Evolutionary conservation across 2,888 invertebrate genomes (phyloP).

Genomic region (Lymantria dispar): DNA sequence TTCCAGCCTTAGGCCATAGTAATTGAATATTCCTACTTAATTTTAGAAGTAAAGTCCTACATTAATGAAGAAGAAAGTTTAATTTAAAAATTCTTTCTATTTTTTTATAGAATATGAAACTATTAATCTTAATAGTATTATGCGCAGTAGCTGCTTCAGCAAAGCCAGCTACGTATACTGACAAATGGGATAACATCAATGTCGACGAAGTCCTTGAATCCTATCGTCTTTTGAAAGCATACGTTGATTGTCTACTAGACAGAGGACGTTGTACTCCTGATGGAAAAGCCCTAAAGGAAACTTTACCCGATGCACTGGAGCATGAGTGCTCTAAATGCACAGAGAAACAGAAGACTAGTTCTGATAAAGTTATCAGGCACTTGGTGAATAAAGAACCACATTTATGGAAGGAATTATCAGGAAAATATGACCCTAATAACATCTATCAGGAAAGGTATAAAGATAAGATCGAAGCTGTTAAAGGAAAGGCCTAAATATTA

Average conservation of each 20-base stretch:
- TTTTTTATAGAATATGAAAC: slow-evolving; percentile 58
- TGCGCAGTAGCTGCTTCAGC: slow-evolving; percentile 57
- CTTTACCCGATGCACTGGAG: slow-evolving; percentile 87
- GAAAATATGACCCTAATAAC: slow-evolving; percentile 87
- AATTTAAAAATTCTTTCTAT: background rate
- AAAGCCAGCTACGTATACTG: slow-evolving; percentile 81
- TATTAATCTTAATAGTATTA: slow-evolving; percentile 57
- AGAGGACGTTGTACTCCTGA: slow-evolving; percentile 86
- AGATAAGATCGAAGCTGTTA: slow-evolving; percentile 60
- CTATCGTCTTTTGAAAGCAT: slow-evolving; percentile 85
- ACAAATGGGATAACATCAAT: slow-evolving; percentile 87
- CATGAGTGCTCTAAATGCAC: slow-evolving; percentile 88
- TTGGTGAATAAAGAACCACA: slow-evolving; percentile 86
- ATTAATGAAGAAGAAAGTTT: too few relatives aligned
- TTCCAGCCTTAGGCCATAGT: too few relatives aligned
- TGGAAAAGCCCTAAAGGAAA: slow-evolving; percentile 81
- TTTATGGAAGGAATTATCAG: slow-evolving; percentile 85
- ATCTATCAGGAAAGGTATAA: slow-evolving; percentile 86
- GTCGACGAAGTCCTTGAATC: slow-evolving; percentile 86
- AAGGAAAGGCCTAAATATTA: slow-evolving; percentile 18
- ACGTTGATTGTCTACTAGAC: slow-evolving; percentile 86
- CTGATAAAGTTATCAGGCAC: slow-evolving; percentile 86
- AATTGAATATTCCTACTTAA: too few relatives aligned
- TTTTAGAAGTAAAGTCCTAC: too few relatives aligned
- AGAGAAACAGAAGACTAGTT: slow-evolving; percentile 73